A percentile compares a stretch with the other conserved stretches of the same genome.
phyloP scores from a whole-genome alignment of 2,888 invertebrate genomes.

The Brenthis daphne region DNA sequence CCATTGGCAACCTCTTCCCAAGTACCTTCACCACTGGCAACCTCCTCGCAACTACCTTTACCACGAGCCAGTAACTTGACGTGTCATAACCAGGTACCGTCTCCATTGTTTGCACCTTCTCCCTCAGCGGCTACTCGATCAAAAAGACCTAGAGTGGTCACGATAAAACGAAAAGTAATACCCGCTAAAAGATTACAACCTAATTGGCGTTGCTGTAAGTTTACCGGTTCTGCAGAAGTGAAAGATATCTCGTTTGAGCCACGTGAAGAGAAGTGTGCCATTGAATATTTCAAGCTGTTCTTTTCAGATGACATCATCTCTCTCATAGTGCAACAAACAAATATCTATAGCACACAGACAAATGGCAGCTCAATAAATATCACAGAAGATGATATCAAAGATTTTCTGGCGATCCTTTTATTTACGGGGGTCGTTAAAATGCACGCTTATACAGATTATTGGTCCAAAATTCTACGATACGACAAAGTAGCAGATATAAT shows the following conservation, averaged over 20 bases:
- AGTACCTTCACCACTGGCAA: constrained; percentile 1
- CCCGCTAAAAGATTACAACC: constrained; percentile 21
- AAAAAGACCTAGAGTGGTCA: constrained; percentile 11
- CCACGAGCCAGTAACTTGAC: constrained; percentile 12
- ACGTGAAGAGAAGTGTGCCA: no score
- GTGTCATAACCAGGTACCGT: constrained; percentile 1
- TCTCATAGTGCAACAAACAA: no score
- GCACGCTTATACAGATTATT: background rate
- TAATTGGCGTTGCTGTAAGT: constrained; percentile 12
- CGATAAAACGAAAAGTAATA: constrained; percentile 10
- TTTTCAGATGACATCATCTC: no score
- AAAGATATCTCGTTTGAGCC: no score
- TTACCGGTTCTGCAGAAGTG: background rate
- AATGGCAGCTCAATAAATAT: no score
- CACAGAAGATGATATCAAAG: background rate
- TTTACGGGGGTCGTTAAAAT: background rate
- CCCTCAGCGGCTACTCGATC: constrained; percentile 18
- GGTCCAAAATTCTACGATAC: background rate
- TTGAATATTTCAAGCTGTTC: no score
- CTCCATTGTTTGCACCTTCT: constrained; percentile 17
- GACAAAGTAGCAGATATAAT: no score
- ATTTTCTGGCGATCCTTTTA: constrained; percentile 2
- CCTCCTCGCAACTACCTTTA: constrained; percentile 9
- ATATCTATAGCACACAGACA: no score
- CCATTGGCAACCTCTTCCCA: no score